Percentiles rank a stretch among this genome's conserved stretches.
Evolutionary conservation across 2,888 invertebrate species (phyloP).

Genomic region (Molanna angustata): DNA sequence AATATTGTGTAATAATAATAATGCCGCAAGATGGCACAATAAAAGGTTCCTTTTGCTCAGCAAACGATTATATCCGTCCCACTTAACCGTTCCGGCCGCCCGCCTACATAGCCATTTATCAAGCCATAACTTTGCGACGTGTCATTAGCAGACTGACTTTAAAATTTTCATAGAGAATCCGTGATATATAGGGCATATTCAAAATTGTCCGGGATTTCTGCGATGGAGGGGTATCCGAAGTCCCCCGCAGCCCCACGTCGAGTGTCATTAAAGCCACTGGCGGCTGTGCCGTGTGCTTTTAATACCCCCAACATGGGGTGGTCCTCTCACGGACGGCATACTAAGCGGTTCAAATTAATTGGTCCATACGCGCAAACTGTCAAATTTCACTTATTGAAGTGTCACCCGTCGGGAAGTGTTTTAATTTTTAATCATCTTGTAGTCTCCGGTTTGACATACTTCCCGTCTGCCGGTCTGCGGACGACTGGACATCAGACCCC

Average conservation of each 20-base stretch:
- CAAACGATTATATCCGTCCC: constrained; percentile 32
- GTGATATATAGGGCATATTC: constrained; percentile 33
- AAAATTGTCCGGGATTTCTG: constrained; percentile 30
- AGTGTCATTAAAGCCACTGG: constrained; percentile 31
- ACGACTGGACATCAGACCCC: no score
- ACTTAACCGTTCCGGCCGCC: constrained; percentile 27
- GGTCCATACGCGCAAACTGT: constrained; percentile 28
- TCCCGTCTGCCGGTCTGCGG: no score
- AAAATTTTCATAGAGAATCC: constrained; percentile 33
- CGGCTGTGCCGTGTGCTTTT: constrained; percentile 28
- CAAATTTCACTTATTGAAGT: constrained; percentile 30
- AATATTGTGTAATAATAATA: constrained; percentile 29
- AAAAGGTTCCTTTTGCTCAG: constrained; percentile 28
- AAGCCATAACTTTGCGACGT: constrained; percentile 33
- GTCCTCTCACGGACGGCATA: constrained; percentile 23
- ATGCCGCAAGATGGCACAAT: constrained; percentile 29
- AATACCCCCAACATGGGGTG: constrained; percentile 25
- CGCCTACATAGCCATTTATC: constrained; percentile 31
- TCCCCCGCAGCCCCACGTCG: constrained; percentile 6
- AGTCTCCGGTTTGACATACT: no score
- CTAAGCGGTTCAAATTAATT: constrained; percentile 31
- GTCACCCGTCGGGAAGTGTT: constrained; percentile 18
- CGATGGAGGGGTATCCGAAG: constrained; percentile 9
- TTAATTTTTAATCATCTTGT: constrained; percentile 24
- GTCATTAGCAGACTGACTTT: constrained; percentile 34